Evolutionary conservation across 2,797 vertebrate species (phyloP).

Genomic region (Rallus crepitans): DNA sequence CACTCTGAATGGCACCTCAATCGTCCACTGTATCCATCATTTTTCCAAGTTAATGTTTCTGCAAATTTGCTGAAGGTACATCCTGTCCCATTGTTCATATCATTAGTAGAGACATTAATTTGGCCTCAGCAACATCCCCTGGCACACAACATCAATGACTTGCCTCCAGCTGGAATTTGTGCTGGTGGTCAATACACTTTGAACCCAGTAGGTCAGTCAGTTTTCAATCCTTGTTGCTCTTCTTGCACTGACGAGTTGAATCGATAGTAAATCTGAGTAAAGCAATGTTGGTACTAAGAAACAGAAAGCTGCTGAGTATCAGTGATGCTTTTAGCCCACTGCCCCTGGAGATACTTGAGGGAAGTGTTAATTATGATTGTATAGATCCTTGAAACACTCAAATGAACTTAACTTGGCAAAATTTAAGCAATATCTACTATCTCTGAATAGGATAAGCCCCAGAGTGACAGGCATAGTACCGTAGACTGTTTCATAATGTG

Average conservation of each 20-base stretch:
- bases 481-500: neutral
- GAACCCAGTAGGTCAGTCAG: neutral
- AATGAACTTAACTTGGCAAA: neutral
- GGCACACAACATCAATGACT: neutral
- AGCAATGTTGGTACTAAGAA: neutral
- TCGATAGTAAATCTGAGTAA: neutral
- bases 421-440: neutral
- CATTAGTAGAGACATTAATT: neutral
- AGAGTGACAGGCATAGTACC: neutral
- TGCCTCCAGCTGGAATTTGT: neutral
- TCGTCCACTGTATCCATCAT: fast-evolving
- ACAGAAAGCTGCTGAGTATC: neutral
- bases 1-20: neutral
- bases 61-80: neutral
- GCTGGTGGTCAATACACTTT: neutral
- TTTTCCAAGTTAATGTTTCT: neutral
- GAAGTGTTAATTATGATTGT: neutral
- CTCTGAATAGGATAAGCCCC: neutral
- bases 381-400: neutral
- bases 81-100: neutral
- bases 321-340: neutral
- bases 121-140: neutral
- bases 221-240: neutral
- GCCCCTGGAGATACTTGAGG: neutral
- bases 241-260: neutral